phyloP scores from a whole-genome alignment of 2,797 vertebrate genomes.

The Oceanodroma leucorhoa region DNA sequence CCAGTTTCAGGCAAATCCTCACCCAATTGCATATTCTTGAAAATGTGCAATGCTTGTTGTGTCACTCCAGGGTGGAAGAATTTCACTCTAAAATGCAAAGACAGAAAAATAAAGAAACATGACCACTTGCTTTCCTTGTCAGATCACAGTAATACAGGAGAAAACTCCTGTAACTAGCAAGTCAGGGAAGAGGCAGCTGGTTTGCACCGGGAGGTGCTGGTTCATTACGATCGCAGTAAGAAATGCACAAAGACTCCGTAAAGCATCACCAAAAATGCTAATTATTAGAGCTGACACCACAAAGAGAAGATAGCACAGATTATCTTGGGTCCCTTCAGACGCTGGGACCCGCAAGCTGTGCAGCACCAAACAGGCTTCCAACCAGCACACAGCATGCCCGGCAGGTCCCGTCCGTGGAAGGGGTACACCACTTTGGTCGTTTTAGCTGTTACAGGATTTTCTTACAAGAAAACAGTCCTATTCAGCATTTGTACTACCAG shows the following conservation, averaged over 20 bases:
- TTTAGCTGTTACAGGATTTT: too few relatives aligned
- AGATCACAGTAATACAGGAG: neutral
- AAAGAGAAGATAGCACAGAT: too few relatives aligned
- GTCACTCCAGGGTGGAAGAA: neutral
- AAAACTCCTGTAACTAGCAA: neutral
- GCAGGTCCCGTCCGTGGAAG: fast-evolving
- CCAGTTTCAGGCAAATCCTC: neutral
- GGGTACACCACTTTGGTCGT: fast-evolving
- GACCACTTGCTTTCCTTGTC: too few relatives aligned
- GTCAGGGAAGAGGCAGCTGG: neutral
- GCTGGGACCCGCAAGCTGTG: neutral
- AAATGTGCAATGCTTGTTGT: neutral
- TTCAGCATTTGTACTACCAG: too few relatives aligned
- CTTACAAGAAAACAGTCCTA: neutral
- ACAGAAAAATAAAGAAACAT: neutral
- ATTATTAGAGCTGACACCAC: neutral
- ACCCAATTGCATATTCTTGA: neutral
- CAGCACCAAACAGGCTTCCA: too few relatives aligned
- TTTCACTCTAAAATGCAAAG: neutral
- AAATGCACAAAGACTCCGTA: fast-evolving
- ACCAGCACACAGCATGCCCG: fast-evolving
- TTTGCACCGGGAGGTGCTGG: neutral
- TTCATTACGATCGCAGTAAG: neutral
- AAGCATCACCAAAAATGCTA: neutral
- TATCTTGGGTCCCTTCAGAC: neutral